Base-by-base conservation (phyloP, 23 tunicate species). In the Ciona savignyi region DNA sequence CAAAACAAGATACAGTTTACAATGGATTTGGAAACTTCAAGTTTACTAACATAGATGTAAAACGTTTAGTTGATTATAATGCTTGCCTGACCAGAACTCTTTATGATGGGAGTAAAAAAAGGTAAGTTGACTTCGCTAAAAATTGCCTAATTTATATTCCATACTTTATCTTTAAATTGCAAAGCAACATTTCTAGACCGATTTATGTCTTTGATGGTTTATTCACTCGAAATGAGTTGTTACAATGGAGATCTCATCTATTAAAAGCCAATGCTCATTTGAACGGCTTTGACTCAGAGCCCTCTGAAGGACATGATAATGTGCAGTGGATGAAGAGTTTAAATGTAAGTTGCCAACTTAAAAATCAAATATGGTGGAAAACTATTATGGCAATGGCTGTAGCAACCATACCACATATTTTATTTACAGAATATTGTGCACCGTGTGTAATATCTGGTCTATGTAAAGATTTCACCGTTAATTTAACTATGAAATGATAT, bases 191-290 rank as follows among this genome's bases (percentile, higher is more conserved):
- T n/a, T n/a, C 15, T 42, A 90, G 97, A 65, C 90, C 76, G n/a
- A 78, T 91, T 3, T 68, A 84, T 65, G 73, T 91, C 26, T 84
- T 81, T 32, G 97, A 91, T 76, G 86, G 70, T 67, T 67, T 84
- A 2, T 91, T 79, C 71, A 80, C 86, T 1, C 27, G 0, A 22
- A 85, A 63, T 1, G 91, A 91, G 42, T 60, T 85, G 35, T n/a
- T 65, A 11, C 70, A 64, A 9, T 80, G 82, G 83, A 35, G 73
- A 19, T 51, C 51, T 20, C 85, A 79, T 73, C 66, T 91, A 15
- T 72, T 77, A 2, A 35, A 74, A 21, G 29, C 67, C 0, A 51
- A 27, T 6, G 78, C 81, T 65, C 23, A 27, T 0, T 3, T 25
- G 27, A 27, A 30, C 29, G 23, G 60, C 0, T 85, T 51, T 65